Evolutionary conservation across 2,113 vertebrate species (phyloP).

Genomic region (Jacana jacana): DNA sequence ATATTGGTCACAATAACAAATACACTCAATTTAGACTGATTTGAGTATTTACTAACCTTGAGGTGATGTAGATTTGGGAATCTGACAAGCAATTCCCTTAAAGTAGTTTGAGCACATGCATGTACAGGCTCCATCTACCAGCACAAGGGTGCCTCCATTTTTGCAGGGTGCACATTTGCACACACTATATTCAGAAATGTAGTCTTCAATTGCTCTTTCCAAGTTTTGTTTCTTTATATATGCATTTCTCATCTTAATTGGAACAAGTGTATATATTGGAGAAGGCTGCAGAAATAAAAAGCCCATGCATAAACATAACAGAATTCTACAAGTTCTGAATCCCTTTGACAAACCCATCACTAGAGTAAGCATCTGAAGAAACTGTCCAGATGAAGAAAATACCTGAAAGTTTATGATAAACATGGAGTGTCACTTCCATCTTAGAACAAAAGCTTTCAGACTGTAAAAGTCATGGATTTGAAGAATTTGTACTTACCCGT

Average conservation of each 20-base stretch:
- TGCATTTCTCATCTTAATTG: constrained; percentile 73
- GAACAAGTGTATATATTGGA: constrained; percentile 83
- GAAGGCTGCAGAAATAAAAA: constrained; percentile 59
- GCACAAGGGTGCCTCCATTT: constrained; percentile 81
- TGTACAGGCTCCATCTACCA: constrained; percentile 82
- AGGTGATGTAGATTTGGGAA: background rate
- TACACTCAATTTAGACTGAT: background rate
- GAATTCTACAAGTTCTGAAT: background rate
- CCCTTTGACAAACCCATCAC: background rate
- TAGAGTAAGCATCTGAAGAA: background rate
- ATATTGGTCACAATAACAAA: background rate
- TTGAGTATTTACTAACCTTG: constrained; percentile 63
- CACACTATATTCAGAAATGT: constrained; percentile 80
- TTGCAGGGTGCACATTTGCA: constrained; percentile 86
- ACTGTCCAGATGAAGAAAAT: background rate
- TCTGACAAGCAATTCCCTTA: constrained; percentile 83
- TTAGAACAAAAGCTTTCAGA: background rate
- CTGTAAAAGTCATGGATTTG: background rate
- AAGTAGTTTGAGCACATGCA: constrained; percentile 79
- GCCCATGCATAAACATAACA: background rate
- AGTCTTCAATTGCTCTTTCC: constrained; percentile 80
- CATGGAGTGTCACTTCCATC: background rate
- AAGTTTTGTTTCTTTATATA: constrained; percentile 79
- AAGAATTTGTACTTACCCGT: constrained; percentile 42
- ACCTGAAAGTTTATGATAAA: background rate